Percentiles rank a stretch among this genome's conserved stretches.
Evolutionary conservation across 2,113 vertebrate genomes (phyloP).

Genomic region (Mirounga angustirostris): DNA sequence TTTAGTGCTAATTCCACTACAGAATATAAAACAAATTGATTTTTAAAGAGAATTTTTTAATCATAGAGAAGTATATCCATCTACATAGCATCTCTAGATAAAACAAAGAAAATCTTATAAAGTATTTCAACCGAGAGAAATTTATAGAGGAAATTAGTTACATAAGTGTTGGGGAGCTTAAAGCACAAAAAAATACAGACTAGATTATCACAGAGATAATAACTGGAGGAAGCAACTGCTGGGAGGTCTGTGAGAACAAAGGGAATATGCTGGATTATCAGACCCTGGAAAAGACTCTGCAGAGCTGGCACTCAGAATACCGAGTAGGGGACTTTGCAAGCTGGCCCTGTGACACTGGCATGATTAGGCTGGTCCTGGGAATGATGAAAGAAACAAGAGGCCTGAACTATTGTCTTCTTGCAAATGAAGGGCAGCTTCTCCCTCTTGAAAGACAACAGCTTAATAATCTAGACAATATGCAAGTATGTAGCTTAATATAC

Average conservation of each 20-base stretch:
- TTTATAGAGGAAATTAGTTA: neutral
- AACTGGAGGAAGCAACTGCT: neutral
- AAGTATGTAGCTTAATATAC: neutral
- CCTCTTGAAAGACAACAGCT: neutral
- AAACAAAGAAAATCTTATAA: neutral
- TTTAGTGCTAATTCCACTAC: neutral
- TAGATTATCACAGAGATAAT: neutral
- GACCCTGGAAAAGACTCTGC: accelerated
- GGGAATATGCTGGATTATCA: neutral
- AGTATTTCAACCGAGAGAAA: neutral
- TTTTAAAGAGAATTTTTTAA: neutral
- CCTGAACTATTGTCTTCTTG: neutral
- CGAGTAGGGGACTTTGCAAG: neutral
- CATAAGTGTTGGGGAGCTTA: neutral
- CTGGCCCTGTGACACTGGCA: accelerated
- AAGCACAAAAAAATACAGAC: neutral
- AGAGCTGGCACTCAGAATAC: no score
- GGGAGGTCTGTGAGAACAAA: neutral
- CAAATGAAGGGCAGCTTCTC: neutral
- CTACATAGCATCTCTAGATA: neutral
- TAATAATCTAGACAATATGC: neutral
- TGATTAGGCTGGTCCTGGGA: neutral
- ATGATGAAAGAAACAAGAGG: neutral
- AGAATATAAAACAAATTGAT: neutral
- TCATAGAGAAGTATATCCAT: neutral